Evolutionary conservation across 2,797 vertebrate species (phyloP).

Genomic region (Sciurus carolinensis): DNA sequence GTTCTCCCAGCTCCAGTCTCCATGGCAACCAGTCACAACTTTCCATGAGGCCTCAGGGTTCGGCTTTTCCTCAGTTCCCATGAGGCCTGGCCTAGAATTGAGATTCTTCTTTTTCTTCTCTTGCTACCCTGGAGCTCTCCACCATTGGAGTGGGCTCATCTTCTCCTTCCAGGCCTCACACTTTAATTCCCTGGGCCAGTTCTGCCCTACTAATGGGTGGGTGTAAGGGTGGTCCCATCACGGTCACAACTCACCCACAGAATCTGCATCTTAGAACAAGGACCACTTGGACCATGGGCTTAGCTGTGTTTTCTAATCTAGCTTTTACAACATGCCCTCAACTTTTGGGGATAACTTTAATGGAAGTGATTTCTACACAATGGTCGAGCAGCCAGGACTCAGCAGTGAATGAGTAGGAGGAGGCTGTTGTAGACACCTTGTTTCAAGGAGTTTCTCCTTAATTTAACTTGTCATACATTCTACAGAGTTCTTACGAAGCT

Average conservation of each 20-base stretch:
- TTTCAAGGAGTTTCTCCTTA: conserved; percentile 34
- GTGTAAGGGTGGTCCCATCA: background rate
- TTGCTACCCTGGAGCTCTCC: background rate
- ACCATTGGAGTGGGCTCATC: background rate
- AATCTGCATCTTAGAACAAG: conserved; percentile 5
- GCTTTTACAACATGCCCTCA: background rate
- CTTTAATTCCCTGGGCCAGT: background rate
- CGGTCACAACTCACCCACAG: background rate
- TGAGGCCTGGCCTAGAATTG: background rate
- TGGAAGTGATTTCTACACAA: background rate
- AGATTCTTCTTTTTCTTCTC: background rate
- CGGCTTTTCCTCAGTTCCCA: background rate
- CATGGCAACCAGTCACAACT: background rate
- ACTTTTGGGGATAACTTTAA: background rate
- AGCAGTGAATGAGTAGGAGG: background rate
- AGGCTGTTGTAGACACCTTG: background rate
- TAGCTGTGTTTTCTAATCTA: background rate
- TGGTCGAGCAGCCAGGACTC: background rate
- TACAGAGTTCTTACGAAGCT: conserved; percentile 32
- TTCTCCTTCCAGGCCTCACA: background rate
- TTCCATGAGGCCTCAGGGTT: background rate
- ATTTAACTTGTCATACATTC: conserved; percentile 33
- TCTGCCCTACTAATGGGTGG: background rate
- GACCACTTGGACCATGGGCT: background rate
- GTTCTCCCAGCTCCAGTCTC: background rate